Evolutionary conservation across 2,113 vertebrate genomes (phyloP).

Genomic region (Aviceda subcristata): DNA sequence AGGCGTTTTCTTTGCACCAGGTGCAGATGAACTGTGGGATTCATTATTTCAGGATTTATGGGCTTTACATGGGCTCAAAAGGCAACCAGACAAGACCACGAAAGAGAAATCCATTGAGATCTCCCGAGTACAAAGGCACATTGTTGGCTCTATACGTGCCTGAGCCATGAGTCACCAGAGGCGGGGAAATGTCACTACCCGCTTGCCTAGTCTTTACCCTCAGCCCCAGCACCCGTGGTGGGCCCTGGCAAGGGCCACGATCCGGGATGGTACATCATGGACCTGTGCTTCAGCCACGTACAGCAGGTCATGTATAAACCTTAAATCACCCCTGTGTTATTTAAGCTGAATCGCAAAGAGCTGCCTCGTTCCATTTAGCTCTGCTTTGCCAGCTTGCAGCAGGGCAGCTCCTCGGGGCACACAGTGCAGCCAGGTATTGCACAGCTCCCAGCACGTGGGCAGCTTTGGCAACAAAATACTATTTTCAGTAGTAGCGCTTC

Average conservation of each 20-base stretch:
- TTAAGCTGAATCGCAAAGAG: background rate
- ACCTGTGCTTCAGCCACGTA: accelerated
- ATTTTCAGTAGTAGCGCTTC: accelerated
- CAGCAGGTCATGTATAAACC: background rate
- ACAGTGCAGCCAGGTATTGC: background rate
- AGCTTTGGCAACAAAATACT: background rate
- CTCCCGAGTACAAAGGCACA: background rate
- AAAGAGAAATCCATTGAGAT: slow-evolving; percentile 48
- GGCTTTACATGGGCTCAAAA: slow-evolving; percentile 38
- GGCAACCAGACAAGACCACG: slow-evolving; percentile 31
- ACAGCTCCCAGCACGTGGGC: accelerated
- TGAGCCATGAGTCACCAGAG: slow-evolving; percentile 52
- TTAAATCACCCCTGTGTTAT: background rate
- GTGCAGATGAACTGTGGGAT: slow-evolving; percentile 12
- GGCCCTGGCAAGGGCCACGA: background rate
- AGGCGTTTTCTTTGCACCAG: slow-evolving; percentile 9
- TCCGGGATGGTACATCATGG: accelerated
- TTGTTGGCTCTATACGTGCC: slow-evolving; percentile 36
- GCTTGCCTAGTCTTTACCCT: background rate
- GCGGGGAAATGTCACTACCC: background rate
- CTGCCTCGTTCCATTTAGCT: background rate
- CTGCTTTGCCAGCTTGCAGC: accelerated
- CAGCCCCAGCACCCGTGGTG: accelerated
- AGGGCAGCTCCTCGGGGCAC: background rate
- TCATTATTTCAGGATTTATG: slow-evolving; percentile 33